Evolutionary conservation across 2,888 invertebrate genomes (phyloP), one percentile per base, ranked within the genome.

Genomic region (Notodonta dromedarius): DNA sequence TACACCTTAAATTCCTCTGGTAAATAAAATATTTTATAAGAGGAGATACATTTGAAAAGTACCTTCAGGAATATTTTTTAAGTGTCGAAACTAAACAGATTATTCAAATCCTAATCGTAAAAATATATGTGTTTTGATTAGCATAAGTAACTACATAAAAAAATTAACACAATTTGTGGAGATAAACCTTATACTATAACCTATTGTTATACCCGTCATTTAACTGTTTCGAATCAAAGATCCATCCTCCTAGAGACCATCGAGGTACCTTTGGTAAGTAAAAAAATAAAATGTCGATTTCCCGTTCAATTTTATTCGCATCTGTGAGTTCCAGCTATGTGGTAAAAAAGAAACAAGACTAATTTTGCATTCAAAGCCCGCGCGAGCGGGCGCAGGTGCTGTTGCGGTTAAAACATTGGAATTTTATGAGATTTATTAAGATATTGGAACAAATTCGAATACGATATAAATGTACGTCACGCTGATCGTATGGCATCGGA

Each of bases 401-500:
- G 68, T 73, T 74, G 84, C 82, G 90, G 91, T 90, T 91, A 90
- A 91, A 92, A 92, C 90, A 92, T 90, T 91, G 87, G 85, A 90
- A 85, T 91, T 91, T 92, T 91, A 91, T 91, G 78, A 87, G 91
- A 92, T 92, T 93, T 93, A 91, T 90, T 90, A 92, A 91, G 90
- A 90, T 91, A 91, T 90, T 82, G 80, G 83, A 72, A 73, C 80
- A 78, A 86, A 86, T 86, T 85, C 82, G 75, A 82, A 84, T 84
- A 78, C 77, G 76, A 44, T n/a, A 16, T 57, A 79, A 83, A 83
- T 77, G 70, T 74, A 73, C 76, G 66, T 59, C 62, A 63, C 65
- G 66, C 59, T 67, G 60, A 55, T 58, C 59, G 59, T 69, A 66
- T 70, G 73, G 73, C 62, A 67, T 67, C 65, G 65, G 57, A 76